These are phyloP conservation scores for Lucilia cuprina DNA, from an alignment of 1,140 invertebrate species.

Conservation along the genomic window DNA sequence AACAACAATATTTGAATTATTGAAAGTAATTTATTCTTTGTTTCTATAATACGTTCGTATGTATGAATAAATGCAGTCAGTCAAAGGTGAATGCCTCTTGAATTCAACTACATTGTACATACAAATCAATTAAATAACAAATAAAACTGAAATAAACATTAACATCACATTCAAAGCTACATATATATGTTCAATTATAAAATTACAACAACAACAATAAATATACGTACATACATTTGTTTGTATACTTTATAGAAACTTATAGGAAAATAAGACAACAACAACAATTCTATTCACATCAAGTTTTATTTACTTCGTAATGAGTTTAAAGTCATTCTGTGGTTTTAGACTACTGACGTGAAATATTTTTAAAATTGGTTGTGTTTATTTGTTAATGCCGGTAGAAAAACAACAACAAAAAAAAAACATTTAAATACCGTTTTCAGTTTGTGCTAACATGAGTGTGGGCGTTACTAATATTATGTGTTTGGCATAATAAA, in stretches of 20 bases:
- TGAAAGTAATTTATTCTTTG: neutral
- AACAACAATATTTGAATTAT: neutral
- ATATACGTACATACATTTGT: neutral
- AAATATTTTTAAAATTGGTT: neutral
- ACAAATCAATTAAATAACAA: neutral
- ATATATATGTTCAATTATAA: neutral
- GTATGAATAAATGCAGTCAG: neutral
- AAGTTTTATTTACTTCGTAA: neutral
- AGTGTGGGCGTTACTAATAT: neutral
- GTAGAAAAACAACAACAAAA: neutral
- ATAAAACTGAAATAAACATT: neutral
- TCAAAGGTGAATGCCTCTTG: neutral
- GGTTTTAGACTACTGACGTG: neutral
- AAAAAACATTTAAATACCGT: neutral
- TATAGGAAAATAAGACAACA: too few species aligned
- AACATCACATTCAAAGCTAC: neutral
- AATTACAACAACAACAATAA: neutral
- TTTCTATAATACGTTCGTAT: neutral
- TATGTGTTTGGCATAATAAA: conserved; percentile 7
- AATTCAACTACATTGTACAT: neutral
- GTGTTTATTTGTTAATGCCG: neutral
- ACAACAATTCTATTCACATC: neutral
- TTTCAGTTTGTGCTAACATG: neutral
- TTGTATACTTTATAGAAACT: neutral
- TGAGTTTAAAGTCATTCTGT: neutral